These are phyloP conservation scores for Calephelis nemesis DNA, from an alignment of 1,140 invertebrate species.

Conservation along the genomic window DNA sequence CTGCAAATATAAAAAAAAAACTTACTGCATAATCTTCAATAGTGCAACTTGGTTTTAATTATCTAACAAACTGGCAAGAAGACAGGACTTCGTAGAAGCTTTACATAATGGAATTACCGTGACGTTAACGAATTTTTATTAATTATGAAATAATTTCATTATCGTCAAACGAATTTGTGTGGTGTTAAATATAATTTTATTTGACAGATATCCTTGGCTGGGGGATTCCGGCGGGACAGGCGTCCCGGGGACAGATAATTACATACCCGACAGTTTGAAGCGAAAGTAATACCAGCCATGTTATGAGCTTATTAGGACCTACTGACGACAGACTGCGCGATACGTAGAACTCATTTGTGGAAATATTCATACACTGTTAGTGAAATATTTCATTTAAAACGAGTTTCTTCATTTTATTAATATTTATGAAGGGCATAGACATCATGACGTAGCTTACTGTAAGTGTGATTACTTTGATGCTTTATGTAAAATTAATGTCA, in stretches of 20 bases:
- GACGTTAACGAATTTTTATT: not conserved
- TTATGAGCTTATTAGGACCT: constrained; percentile 21
- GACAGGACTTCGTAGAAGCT: too few species aligned
- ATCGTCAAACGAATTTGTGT: constrained; percentile 13
- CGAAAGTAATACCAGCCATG: constrained; percentile 51
- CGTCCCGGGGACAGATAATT: constrained; percentile 88
- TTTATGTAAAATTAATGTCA: too few species aligned
- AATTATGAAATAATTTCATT: not conserved
- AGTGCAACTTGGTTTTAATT: too few species aligned
- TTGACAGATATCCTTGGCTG: constrained; percentile 86
- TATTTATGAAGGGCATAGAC: too few species aligned
- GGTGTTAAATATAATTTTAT: constrained; percentile 13
- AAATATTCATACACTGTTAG: not conserved
- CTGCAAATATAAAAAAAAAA: too few species aligned
- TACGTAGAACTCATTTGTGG: constrained; percentile 6
- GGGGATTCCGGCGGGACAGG: constrained; percentile 92
- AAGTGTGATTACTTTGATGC: too few species aligned
- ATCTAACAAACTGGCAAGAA: too few species aligned
- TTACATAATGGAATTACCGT: too few species aligned
- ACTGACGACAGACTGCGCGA: constrained; percentile 22
- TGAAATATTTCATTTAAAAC: constrained; percentile 1
- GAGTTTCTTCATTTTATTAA: too few species aligned
- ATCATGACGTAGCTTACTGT: too few species aligned
- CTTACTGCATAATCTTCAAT: too few species aligned
- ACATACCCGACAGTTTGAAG: constrained; percentile 85